A percentile compares a stretch with the other conserved stretches of the same genome.
These are phyloP conservation scores for Brachyopa scutellaris DNA, from an alignment of 2,888 invertebrate genomes.

Conservation along the genomic window DNA sequence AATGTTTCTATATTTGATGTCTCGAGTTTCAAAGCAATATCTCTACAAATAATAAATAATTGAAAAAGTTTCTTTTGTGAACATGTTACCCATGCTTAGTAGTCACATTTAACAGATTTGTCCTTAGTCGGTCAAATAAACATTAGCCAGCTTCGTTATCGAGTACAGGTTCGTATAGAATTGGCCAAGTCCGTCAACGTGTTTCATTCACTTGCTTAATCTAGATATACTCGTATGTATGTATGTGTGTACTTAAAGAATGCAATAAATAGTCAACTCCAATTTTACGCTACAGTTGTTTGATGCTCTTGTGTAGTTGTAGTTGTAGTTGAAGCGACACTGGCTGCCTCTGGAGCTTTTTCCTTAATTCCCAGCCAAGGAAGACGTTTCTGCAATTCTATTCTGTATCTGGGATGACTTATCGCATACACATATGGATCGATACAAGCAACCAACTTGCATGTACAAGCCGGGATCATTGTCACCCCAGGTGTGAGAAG, in stretches of 20 bases:
- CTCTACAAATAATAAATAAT: constrained; percentile 67
- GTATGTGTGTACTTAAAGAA: constrained; percentile 57
- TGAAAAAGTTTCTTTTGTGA: too few relatives aligned
- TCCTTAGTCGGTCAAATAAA: constrained; percentile 13
- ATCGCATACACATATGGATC: constrained; percentile 96
- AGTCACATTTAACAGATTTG: too few relatives aligned
- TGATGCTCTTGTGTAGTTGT: constrained; percentile 77
- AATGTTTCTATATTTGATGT: constrained; percentile 57
- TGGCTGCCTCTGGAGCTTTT: constrained; percentile 84
- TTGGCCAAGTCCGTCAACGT: constrained; percentile 50
- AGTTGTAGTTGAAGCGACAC: constrained; percentile 83
- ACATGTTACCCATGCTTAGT: too few relatives aligned
- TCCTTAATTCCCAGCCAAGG: constrained; percentile 89
- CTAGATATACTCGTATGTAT: constrained; percentile 24
- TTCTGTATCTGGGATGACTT: constrained; percentile 93
- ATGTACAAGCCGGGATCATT: constrained; percentile 93
- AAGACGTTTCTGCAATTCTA: constrained; percentile 90
- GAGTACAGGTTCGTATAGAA: constrained; percentile 21
- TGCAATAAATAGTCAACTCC: constrained; percentile 50
- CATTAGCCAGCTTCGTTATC: constrained; percentile 29
- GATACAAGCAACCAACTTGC: constrained; percentile 94
- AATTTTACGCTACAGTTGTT: constrained; percentile 77
- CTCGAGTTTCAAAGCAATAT: constrained; percentile 42
- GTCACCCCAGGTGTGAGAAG: constrained; percentile 88
- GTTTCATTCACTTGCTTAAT: too few relatives aligned